Base-by-base conservation (phyloP, 2,113 vertebrate species). In the Takifugu bimaculatus region DNA sequence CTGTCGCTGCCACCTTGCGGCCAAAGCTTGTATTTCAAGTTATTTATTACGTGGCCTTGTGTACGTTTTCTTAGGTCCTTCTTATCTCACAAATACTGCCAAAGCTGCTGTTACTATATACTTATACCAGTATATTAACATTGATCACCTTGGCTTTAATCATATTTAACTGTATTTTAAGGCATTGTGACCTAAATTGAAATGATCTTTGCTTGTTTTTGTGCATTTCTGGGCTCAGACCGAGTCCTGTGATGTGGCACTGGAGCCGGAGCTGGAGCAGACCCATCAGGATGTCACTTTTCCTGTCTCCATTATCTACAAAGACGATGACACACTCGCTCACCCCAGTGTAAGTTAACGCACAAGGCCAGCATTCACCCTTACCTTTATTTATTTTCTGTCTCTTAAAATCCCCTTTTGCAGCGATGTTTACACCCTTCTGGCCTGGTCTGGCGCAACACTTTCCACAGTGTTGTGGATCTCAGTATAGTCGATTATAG, bases 281-380 rank as follows among this genome's bases (percentile, higher is more conserved):
- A 83, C 87, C 0, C 59, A 71, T 25, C 91, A 90, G 39, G 77
- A 89, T 2, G 80, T 93, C 43, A 78, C 5, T 73, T 85, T 99
- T 43, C 95, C 97, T 26, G 91, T 90, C 12, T 74, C 92, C 52
- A 99, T 98, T 82, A 93, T 93, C 63, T 98, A 99, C 64, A 93
- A 94, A 55, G 94, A 96, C 62, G 94, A 78, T 43, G 93, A 95
- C 77, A 91, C 92, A 0, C 88, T 99, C 3, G 96, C 96, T 13
- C 95, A 98, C 71, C 95, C 93, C 5, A 95, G 89, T 4, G 97
- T 98, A 91, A 94, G 96, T 81, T 15, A 20, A 65, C 54, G 54
- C 56, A 25, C 13, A 13, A 9, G 3, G 29, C 29, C 12, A 26
- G 52, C 57, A 63, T 11, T 12, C 20, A 26, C 35, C 25, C 25